Base-by-base conservation (phyloP, 2,888 invertebrate genomes). In the Leptopilina syphax region DNA sequence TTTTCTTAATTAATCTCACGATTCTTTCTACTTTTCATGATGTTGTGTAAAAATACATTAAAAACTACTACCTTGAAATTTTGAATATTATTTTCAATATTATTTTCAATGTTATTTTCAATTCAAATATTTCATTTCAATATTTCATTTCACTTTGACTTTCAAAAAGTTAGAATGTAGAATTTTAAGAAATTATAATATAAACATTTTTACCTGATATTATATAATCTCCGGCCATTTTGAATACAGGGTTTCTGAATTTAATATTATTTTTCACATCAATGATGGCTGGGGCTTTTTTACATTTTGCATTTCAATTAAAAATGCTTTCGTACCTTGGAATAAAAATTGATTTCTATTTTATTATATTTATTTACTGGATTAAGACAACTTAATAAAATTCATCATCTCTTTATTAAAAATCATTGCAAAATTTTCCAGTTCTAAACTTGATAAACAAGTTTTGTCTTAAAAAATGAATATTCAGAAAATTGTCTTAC, bases 151-250 rank as follows among this genome's bases (percentile, higher is more conserved):
- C 34, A 34, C 50, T 50, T 50, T 50, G 10, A 50, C 9, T 50
- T 50, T 50, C 3, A 9, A 9, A 9, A 50, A 50, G 12, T 9
- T 50, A 1, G 50, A 50, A 50, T 50, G 50, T 50, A 50, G 10
- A 50, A 50, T 50, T 9, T 50, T 9, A 50, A 12, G 10, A 50
- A 10, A 50, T 50, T 50, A 50, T 3, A 50, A 50, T 50, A 63
- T 63, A 7, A 9, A 41, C n/a, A 24, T 68, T 76, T 82, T 80
- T 76, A 82, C 83, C 82, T 80, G 80, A 77, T 79, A 80, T 79
- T 77, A 81, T n/a, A 81, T 82, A 83, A 76, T 84, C 82, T 18
- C 79, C 65, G 66, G 81, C 82, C 83, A 82, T 84, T 65, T 9
- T 81, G 24, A 63, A 24, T 63, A 18, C 63, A 63, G 24, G 1